Evolutionary conservation across 2,888 invertebrate species (phyloP), one percentile per base, ranked within the genome.

Genomic region (Salpingus planirostris): DNA sequence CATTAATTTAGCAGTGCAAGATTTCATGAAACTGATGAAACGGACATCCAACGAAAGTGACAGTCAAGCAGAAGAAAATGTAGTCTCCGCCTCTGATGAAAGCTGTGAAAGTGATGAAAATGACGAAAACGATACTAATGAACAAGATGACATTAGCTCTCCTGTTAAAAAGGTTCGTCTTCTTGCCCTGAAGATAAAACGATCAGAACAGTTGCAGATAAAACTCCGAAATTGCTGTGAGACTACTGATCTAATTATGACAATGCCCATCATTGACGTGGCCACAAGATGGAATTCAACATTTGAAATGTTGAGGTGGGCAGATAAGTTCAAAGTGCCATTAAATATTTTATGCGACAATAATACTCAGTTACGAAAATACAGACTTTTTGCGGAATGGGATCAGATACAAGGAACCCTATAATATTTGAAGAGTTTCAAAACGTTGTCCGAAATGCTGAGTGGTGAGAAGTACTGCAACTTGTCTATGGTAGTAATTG

Each of bases 381-480:
- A 15, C 11, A 21, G 11, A 21, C 7, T 21, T 5, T 28, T 23
- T 15, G 27, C 25, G 13, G 34, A 37, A 31, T 33, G 37, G 36
- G 11, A 15, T 11, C 10, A 42, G 15, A 26, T 40, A 11, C 25
- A 37, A 22, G 21, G 22, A 44, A 15, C 36, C 13, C 35, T 36
- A 18, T 15, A 40, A 28, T 42, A 38, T 27, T 27, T 44, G 11
- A 40, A 28, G 7, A 28, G 31, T 36, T 44, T 43, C 28, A 33
- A 40, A 24, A 42, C 36, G 10, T 15, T 40, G 31, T 38, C 36
- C 21, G 36, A 14, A 25, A 33, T 27, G 22, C 31, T 45, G 30
- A 36, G 39, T 27, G 41, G 43, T 15, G 43, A 45, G 27, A 21
- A 13, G 21, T 44, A 44, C 34, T 29, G 27, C 27, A 44, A 40